These are phyloP conservation scores for Taeniopygia guttata DNA, from an alignment of 2,797 vertebrate genomes.

Conservation along the genomic window DNA sequence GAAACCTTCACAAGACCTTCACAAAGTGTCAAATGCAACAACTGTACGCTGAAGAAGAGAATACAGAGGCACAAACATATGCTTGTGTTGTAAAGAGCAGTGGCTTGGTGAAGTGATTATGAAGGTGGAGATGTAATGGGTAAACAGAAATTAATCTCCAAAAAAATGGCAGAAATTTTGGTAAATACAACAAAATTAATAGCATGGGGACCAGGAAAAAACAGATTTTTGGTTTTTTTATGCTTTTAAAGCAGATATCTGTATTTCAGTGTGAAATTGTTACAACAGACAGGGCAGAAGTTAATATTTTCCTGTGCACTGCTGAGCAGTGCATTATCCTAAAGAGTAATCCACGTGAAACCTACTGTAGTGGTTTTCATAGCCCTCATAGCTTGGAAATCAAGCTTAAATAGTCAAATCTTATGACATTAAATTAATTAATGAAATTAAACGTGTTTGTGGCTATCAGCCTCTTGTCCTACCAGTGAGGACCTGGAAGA, in stretches of 20 bases:
- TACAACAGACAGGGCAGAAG: not conserved
- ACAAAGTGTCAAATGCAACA: not conserved
- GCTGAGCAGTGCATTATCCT: not conserved
- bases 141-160: not conserved
- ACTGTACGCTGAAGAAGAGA: not conserved
- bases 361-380: not conserved
- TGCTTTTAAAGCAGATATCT: not conserved
- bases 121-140: not conserved
- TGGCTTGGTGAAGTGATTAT: not conserved
- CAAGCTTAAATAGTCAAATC: not conserved
- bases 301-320: not conserved
- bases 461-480: not conserved
- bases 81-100: not conserved
- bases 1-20: not conserved
- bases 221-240: not conserved
- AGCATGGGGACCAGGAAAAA: not conserved
- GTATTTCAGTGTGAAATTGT: not conserved
- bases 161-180: not conserved
- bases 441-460: not conserved
- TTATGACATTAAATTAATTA: too few species aligned
- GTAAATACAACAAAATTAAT: not conserved
- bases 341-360: not conserved
- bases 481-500: not conserved
- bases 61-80: rapidly evolving
- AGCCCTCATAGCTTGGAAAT: not conserved